phyloP scores from a whole-genome alignment of 1,140 invertebrate genomes.

The Pemphigus obesinymphae region DNA sequence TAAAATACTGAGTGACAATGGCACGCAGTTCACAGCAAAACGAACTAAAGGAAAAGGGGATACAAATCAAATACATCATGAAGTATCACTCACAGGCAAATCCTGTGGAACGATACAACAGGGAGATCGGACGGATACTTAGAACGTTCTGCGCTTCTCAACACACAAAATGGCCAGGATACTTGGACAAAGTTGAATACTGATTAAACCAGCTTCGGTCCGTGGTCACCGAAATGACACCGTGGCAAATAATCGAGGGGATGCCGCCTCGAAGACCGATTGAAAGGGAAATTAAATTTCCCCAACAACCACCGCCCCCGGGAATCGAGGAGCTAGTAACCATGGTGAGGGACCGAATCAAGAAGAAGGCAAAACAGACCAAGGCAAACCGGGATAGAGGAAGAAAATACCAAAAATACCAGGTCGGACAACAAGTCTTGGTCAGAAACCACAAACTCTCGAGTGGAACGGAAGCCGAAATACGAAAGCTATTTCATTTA shows the following conservation, averaged over 20 bases:
- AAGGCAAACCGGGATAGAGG: neutral
- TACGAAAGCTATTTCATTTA: neutral
- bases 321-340: neutral
- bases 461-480: neutral
- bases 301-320: neutral
- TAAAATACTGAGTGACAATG: neutral
- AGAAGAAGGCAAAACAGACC: neutral
- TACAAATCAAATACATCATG: neutral
- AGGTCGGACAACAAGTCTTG: neutral
- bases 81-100: neutral
- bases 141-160: neutral
- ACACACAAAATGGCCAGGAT: neutral
- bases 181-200: neutral
- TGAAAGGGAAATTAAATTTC: neutral
- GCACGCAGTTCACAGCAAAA: neutral
- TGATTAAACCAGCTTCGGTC: neutral
- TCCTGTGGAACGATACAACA: neutral
- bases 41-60: neutral
- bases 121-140: neutral
- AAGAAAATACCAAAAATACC: neutral
- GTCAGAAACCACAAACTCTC: too few species aligned
- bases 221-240: neutral
- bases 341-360: neutral
- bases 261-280: neutral
- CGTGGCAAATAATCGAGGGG: neutral